phyloP scores from a whole-genome alignment of 2,888 invertebrate genomes.

The Tenthredo amoena region DNA sequence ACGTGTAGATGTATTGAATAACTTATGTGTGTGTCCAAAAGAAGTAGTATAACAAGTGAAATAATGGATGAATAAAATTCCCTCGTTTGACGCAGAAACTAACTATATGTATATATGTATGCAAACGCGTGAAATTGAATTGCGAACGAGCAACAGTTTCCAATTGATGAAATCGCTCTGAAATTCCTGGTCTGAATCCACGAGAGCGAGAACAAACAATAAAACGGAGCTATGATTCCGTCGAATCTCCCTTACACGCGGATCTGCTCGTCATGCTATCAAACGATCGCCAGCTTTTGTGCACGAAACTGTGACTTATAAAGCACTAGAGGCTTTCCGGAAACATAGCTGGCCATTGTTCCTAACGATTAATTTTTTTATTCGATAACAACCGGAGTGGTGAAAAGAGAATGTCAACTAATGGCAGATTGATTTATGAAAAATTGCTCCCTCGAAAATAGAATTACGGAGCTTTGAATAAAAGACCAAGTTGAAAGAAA shows the following conservation, averaged over 20 bases:
- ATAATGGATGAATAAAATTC: not conserved
- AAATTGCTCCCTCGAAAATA: not conserved
- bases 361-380: not conserved
- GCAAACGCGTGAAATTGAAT: not conserved
- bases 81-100: not conserved
- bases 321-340: conserved; percentile 5
- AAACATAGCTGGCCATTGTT: not conserved
- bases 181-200: conserved; percentile 25
- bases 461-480: not conserved
- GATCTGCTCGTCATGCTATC: conserved; percentile 8
- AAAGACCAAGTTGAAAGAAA: not conserved
- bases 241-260: conserved; percentile 31
- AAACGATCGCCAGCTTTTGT: conserved; percentile 7
- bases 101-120: not conserved
- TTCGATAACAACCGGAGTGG: not conserved
- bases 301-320: not conserved
- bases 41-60: not conserved
- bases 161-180: conserved; percentile 10
- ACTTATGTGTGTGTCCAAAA: not conserved
- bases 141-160: conserved; percentile 3
- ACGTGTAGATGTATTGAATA: not conserved
- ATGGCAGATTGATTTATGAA: not conserved
- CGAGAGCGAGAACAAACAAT: not conserved
- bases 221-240: conserved; percentile 28
- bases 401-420: not conserved